phyloP scores from a whole-genome alignment of 2,888 invertebrate species.

The Cordylochernes scorpioides region DNA sequence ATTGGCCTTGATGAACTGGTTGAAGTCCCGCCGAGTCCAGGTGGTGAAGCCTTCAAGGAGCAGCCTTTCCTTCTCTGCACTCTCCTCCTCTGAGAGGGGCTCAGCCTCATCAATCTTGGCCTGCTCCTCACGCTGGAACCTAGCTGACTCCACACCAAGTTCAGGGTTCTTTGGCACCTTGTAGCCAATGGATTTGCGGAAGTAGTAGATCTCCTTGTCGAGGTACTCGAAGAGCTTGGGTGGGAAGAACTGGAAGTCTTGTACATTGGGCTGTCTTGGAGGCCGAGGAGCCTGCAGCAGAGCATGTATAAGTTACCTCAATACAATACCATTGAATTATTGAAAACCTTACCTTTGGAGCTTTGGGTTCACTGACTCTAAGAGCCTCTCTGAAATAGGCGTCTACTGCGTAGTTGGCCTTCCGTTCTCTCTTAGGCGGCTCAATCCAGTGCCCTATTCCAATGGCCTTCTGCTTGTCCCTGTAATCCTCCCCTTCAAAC shows the following conservation, averaged over 20 bases:
- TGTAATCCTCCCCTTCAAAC: slow-evolving; percentile 94
- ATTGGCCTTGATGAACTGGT: slow-evolving; percentile 90
- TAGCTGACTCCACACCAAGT: slow-evolving; percentile 67
- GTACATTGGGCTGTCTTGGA: slow-evolving; percentile 94
- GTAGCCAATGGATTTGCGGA: slow-evolving; percentile 75
- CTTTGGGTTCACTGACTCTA: slow-evolving; percentile 82
- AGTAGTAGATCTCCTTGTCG: slow-evolving; percentile 92
- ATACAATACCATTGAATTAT: background rate
- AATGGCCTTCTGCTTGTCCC: slow-evolving; percentile 17
- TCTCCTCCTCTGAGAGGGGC: slow-evolving; percentile 61
- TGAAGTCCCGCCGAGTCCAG: slow-evolving; percentile 95
- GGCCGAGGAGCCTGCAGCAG: slow-evolving; percentile 65
- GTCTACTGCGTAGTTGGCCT: slow-evolving; percentile 96
- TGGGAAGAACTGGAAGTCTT: slow-evolving; percentile 98
- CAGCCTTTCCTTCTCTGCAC: slow-evolving; percentile 64
- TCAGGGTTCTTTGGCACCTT: slow-evolving; percentile 77
- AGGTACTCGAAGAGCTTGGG: slow-evolving; percentile 83
- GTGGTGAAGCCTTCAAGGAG: slow-evolving; percentile 64
- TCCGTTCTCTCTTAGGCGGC: slow-evolving; percentile 91
- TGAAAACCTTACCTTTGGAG: slow-evolving; percentile 59
- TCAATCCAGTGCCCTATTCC: slow-evolving; percentile 89
- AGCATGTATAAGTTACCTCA: too few relatives aligned
- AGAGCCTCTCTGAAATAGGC: slow-evolving; percentile 90
- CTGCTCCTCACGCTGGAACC: slow-evolving; percentile 82
- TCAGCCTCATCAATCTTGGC: slow-evolving; percentile 88